Base-by-base conservation (phyloP, 2,888 invertebrate species). In the Drosophila peninsularis region DNA sequence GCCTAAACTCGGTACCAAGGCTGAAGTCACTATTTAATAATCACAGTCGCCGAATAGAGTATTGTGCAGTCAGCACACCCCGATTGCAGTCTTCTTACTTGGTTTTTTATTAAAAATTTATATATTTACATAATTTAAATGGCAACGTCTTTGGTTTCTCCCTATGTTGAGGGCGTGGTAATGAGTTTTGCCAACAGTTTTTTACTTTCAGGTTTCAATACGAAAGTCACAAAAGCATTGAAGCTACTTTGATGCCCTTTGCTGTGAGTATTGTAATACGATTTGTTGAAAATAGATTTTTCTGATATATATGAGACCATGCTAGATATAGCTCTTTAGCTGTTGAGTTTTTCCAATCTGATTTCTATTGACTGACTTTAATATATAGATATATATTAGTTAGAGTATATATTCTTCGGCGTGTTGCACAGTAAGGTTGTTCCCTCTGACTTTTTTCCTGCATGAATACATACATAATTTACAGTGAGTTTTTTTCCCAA, bases 91-190 rank as follows among this genome's bases (percentile, higher is more conserved):
- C n/a, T 13, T n/a, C 24, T 24, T 14, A 27, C 10, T 45, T 19
- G 4, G 30, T 30, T 30, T 30, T 30, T 17, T 30, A 17, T 30
- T 11, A 11, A 3, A 7, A 17, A 30, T 30, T 17, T 17, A 11
- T 17, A 30, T 47, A 47, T 47, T 47, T 47, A 47, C 47, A 47
- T 47, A 47, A 30, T 47, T 27, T 47, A 30, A 47, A 47, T 30
- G 30, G 17, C 47, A 47, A 17, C 47, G 27, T 47, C 14, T 27
- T 47, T 30, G 60, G 67, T 56, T 42, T 45, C 71, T 44, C 73
- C 61, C 47, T 39, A 10, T 13, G 19, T 71, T 50, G 67, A 65
- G 70, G 82, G 88, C 88, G 82, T 82, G 47, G 47, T 30, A 47
- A 30, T 47, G 30, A 47, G 47, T 47, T 47, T 47, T 47, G 47